Evolutionary conservation across 2,797 vertebrate genomes (phyloP).

Genomic region (Bovichtus variegatus): DNA sequence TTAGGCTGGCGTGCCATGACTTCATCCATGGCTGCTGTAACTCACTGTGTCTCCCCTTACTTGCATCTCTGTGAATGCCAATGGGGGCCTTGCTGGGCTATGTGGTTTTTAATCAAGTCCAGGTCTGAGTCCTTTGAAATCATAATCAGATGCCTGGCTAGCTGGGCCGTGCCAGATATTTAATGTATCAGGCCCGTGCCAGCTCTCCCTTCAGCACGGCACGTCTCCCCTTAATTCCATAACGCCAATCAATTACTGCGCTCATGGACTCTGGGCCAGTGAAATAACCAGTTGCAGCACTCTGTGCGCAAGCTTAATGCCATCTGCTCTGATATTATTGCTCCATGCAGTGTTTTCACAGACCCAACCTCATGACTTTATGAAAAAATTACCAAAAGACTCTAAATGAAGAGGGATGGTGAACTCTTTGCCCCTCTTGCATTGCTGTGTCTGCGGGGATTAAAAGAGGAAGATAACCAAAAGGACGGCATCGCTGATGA

Average conservation of each 20-base stretch:
- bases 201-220: constrained; percentile 63
- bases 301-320: constrained; percentile 41
- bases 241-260: constrained; percentile 77
- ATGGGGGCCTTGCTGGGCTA: constrained; percentile 55
- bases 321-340: constrained; percentile 53
- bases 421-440: constrained; percentile 63
- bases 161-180: constrained; percentile 73
- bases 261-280: constrained; percentile 58
- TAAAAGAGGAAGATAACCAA: constrained; percentile 69
- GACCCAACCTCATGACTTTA: constrained; percentile 51
- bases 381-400: constrained; percentile 67
- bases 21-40: constrained; percentile 64
- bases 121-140: constrained; percentile 79
- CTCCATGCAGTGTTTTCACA: constrained; percentile 55
- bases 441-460: constrained; percentile 68
- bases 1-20: constrained; percentile 64
- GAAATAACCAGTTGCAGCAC: constrained; percentile 63
- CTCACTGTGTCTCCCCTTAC: constrained; percentile 54
- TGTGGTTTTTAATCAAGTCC: constrained; percentile 76
- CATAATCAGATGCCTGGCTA: constrained; percentile 79
- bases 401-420: constrained; percentile 40
- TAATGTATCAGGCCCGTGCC: constrained; percentile 69
- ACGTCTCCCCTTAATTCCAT: constrained; percentile 71
- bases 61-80: constrained; percentile 55
- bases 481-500: constrained; percentile 56